Base-by-base conservation (phyloP, 2,113 vertebrate species). In the Austrofundulus limnaeus region DNA sequence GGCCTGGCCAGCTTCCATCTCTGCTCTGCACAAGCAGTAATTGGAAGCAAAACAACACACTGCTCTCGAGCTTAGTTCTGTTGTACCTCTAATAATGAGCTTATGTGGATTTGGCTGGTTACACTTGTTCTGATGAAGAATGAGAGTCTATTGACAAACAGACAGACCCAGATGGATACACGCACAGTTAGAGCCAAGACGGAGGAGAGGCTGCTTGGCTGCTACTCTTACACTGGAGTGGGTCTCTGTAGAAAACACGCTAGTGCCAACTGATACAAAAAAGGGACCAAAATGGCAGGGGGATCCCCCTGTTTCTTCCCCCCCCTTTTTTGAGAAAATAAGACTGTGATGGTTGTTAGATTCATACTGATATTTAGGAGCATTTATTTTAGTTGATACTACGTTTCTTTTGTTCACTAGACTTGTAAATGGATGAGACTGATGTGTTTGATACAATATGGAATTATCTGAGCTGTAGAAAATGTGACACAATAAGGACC, bases 1-100 rank as follows among this genome's bases (percentile, higher is more conserved):
- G 51, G 49, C 54, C 56, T 73, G 28, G 66, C 51, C 43, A 63
- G 66, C 39, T 31, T 61, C 15, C 70, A 54, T 64, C 50, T 50
- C 66, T 25, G 61, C 77, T 68, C 14, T 63, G 54, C 63, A 63
- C 16, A 14, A 76, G 41, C 71, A 63, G 61, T 75, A 69, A 4
- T 54, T 67, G 67, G 64, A 72, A 66, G 49, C 62, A 64, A 62
- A 69, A 80, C 68, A 66, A 76, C 43, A 53, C 41, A 66, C 72
- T 74, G 69, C 60, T 72, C 70, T 66, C 5, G 34, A 75, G 87
- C 81, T 80, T 28, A 81, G 73, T 69, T 77, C 65, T 72, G 67
- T 76, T 85, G 80, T 86, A 83, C 69, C 73, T 83, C 72, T 78
- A 78, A 83, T 80, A 85, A 87, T 72, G 75, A 88, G 85, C 81